Evolutionary conservation across 1,140 invertebrate genomes (phyloP).

Genomic region (Bombus ignitus): DNA sequence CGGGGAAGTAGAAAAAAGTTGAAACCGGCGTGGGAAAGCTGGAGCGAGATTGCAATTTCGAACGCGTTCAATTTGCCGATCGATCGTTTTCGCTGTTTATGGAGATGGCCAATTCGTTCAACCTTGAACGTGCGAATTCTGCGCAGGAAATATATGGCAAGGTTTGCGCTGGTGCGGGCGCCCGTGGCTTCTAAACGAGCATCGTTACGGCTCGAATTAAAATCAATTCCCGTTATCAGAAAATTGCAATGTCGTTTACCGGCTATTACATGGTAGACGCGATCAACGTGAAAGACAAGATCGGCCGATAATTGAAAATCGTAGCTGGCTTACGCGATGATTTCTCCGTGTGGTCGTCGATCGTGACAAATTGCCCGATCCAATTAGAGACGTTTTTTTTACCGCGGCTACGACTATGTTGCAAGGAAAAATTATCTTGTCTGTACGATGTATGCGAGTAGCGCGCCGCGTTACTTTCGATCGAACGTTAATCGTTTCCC

Average conservation of each 20-base stretch:
- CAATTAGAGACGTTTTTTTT: slow-evolving; percentile 38
- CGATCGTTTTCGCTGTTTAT: too few relatives aligned
- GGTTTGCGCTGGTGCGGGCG: too few relatives aligned
- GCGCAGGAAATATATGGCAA: background rate
- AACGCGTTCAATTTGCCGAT: too few relatives aligned
- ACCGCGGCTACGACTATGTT: background rate
- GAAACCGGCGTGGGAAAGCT: too few relatives aligned
- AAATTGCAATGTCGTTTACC: slow-evolving; percentile 40
- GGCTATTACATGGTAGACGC: slow-evolving; percentile 23
- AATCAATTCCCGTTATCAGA: slow-evolving; percentile 16
- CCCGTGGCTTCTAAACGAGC: background rate
- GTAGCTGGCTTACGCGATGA: slow-evolving; percentile 32
- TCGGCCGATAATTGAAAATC: slow-evolving; percentile 46
- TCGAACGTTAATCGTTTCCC: slow-evolving; percentile 55
- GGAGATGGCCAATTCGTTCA: too few relatives aligned
- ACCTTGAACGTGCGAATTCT: background rate
- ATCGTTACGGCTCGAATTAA: slow-evolving; percentile 11
- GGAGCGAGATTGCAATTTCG: too few relatives aligned
- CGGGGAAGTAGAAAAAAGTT: too few relatives aligned
- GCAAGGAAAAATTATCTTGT: slow-evolving; percentile 35
- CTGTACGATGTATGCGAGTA: background rate
- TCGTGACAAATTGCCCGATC: slow-evolving; percentile 52
- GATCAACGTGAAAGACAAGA: slow-evolving; percentile 37
- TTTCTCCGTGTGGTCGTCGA: slow-evolving; percentile 46
- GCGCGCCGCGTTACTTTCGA: slow-evolving; percentile 42